Evolutionary conservation across 2,113 vertebrate species (phyloP).

Genomic region (Nestor notabilis): DNA sequence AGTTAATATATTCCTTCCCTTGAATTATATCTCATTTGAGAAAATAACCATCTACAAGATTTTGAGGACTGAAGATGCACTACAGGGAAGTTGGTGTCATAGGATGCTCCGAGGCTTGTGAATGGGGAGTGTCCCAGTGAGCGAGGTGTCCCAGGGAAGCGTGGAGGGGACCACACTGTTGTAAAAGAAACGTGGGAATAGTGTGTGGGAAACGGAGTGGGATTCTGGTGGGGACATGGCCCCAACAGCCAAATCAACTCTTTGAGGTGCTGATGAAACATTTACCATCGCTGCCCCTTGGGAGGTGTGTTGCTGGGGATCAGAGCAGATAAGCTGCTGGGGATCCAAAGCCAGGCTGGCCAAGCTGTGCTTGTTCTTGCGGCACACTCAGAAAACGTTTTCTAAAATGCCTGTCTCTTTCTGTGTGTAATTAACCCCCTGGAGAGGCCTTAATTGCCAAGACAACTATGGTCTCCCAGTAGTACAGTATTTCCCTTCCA

Average conservation of each 20-base stretch:
- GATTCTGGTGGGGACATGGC: not conserved
- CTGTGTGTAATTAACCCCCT: conserved; percentile 64
- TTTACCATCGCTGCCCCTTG: not conserved
- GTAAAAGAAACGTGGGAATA: not conserved
- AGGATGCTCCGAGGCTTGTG: not conserved
- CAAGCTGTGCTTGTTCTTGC: not conserved
- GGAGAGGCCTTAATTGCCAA: conserved; percentile 46
- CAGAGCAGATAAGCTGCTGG: not conserved
- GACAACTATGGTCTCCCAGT: conserved; percentile 23
- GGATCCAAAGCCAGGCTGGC: not conserved
- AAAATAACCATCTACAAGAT: not conserved
- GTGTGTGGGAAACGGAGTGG: not conserved
- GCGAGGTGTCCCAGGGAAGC: not conserved
- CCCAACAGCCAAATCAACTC: accelerated
- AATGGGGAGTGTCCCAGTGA: not conserved
- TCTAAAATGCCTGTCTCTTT: not conserved
- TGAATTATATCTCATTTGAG: not conserved
- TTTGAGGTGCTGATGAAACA: not conserved
- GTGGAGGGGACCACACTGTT: not conserved
- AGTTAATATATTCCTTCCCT: not conserved
- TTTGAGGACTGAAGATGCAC: not conserved
- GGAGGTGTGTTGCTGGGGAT: not conserved
- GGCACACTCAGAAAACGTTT: not conserved
- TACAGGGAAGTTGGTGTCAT: not conserved
- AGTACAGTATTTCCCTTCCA: conserved; percentile 28